Conservation (phyloP, 2,888 invertebrate genomes). For the Timema podura region DNA sequence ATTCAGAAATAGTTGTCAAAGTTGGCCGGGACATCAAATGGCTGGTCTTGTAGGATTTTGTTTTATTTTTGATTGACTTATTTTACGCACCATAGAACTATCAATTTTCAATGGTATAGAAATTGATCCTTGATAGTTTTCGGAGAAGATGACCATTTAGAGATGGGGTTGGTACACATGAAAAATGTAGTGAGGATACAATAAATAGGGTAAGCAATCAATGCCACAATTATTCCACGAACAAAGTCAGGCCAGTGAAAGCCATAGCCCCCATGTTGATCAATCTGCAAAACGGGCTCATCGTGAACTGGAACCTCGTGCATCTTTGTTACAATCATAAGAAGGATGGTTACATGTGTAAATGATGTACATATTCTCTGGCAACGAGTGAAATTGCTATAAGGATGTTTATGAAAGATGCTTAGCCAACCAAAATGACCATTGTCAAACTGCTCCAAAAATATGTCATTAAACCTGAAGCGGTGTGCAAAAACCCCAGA, state of each 20-base stretch:
- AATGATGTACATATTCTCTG: slow-evolving; percentile 10
- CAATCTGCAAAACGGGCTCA: background rate
- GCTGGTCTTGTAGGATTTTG: too few species aligned
- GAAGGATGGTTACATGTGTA: slow-evolving; percentile 6
- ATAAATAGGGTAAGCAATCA: slow-evolving; percentile 11
- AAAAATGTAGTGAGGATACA: slow-evolving; percentile 6
- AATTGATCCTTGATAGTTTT: background rate
- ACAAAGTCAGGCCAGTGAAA: slow-evolving; percentile 13
- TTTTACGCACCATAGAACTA: too few species aligned
- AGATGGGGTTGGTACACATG: slow-evolving; percentile 9
- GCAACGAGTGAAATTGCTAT: slow-evolving; percentile 13
- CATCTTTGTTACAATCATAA: slow-evolving; percentile 4
- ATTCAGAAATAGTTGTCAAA: too few species aligned
- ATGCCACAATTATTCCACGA: slow-evolving; percentile 5
- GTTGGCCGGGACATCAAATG: too few species aligned
- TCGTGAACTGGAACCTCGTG: slow-evolving; percentile 7
- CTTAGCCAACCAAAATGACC: slow-evolving; percentile 17
- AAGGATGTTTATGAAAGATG: slow-evolving; percentile 2
- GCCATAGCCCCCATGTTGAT: background rate
- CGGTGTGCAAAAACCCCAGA: background rate
- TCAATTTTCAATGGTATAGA: background rate
- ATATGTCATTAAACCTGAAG: background rate
- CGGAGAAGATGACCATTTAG: background rate
- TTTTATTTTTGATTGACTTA: too few species aligned
- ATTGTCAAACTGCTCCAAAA: background rate